Evolutionary conservation across 2,113 vertebrate genomes (phyloP).

Genomic region (Acanthisitta chloris): DNA sequence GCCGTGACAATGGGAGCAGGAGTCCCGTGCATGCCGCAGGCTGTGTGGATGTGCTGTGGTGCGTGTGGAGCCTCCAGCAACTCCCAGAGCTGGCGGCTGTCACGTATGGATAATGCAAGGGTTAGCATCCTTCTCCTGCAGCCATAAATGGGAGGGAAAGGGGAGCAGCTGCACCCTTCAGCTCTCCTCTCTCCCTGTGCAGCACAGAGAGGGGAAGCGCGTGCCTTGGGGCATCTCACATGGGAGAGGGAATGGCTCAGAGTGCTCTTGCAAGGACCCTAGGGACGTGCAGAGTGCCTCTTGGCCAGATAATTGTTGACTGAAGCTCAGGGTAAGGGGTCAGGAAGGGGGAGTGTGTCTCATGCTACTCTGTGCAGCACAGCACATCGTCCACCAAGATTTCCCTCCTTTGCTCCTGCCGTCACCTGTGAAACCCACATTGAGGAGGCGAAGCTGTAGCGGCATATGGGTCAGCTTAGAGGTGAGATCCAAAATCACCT

Average conservation of each 20-base stretch:
- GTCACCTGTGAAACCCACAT: background rate
- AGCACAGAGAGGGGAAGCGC: background rate
- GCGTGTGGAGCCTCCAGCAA: background rate
- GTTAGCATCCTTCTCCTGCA: background rate
- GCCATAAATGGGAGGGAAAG: background rate
- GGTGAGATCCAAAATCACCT: background rate
- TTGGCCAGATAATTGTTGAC: background rate
- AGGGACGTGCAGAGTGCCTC: background rate
- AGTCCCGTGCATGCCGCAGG: rapidly evolving
- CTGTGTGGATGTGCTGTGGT: background rate
- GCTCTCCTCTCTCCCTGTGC: background rate
- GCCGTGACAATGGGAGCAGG: rapidly evolving
- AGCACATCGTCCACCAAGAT: rapidly evolving
- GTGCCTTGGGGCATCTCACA: background rate
- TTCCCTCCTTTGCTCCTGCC: background rate
- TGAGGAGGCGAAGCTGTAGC: background rate
- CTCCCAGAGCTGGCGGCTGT: background rate
- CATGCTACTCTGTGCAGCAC: rapidly evolving
- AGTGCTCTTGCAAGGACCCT: background rate
- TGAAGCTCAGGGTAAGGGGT: background rate
- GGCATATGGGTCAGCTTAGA: background rate
- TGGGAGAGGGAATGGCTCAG: background rate
- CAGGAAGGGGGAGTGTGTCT: background rate
- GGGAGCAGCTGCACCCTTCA: background rate
- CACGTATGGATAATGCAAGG: background rate